phyloP scores from a whole-genome alignment of 2,113 vertebrate species.

The Cromileptes altivelis region DNA sequence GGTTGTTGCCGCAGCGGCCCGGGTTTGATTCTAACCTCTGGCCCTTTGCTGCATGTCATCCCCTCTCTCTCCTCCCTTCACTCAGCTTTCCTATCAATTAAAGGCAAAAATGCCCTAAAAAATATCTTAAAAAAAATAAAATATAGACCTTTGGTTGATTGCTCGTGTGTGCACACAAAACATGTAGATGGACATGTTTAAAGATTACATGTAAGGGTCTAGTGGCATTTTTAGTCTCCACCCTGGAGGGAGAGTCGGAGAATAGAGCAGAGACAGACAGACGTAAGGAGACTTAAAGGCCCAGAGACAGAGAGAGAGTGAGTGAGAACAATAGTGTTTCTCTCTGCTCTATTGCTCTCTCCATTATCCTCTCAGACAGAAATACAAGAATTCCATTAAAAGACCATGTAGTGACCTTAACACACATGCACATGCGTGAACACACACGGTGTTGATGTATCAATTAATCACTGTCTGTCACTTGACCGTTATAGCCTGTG shows the following conservation, averaged over 20 bases:
- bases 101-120: no score
- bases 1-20: no score
- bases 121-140: no score
- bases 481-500: conserved; percentile 65
- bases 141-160: conserved; percentile 28
- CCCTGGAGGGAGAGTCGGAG: background rate
- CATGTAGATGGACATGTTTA: conserved; percentile 26
- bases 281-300: conserved; percentile 50
- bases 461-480: conserved; percentile 81
- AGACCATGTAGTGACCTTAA: conserved; percentile 83
- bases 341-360: conserved; percentile 73
- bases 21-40: no score
- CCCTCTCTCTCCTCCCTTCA: no score
- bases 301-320: conserved; percentile 37
- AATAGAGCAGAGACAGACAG: conserved; percentile 35
- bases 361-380: conserved; percentile 75
- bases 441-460: conserved; percentile 63
- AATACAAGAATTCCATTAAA: conserved; percentile 83
- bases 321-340: conserved; percentile 61
- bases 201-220: conserved; percentile 30
- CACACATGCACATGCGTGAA: conserved; percentile 57
- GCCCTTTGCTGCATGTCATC: no score
- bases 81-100: no score
- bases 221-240: conserved; percentile 25
- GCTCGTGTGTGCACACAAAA: conserved; percentile 15